Percentiles rank a stretch among this genome's conserved stretches.
Evolutionary conservation across 2,113 vertebrate genomes (phyloP).

Genomic region (Triplophysa siluroides): DNA sequence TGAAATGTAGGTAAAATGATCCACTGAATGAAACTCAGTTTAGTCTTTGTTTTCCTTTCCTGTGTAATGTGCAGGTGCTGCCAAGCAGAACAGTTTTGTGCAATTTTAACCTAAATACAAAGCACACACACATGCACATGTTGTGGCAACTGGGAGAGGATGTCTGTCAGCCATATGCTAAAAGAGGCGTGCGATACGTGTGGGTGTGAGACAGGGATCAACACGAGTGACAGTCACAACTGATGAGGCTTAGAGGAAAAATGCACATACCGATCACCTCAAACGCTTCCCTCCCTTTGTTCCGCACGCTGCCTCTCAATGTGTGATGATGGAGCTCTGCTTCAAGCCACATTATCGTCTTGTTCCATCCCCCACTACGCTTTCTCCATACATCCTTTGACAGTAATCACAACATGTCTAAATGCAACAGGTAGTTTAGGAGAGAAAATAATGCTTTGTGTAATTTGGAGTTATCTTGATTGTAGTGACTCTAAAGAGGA

Average conservation of each 20-base stretch:
- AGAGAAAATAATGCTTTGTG: slow-evolving; percentile 2
- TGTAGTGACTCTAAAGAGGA: background rate
- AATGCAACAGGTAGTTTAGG: background rate
- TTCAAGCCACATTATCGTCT: slow-evolving; percentile 12
- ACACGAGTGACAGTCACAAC: slow-evolving; percentile 27
- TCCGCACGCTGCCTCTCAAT: slow-evolving; percentile 23
- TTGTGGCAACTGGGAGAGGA: slow-evolving; percentile 14
- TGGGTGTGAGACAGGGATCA: slow-evolving; percentile 18
- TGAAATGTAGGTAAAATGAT: too few relatives aligned
- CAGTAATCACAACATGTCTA: slow-evolving; percentile 11
- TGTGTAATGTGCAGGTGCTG: too few relatives aligned
- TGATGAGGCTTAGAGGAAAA: slow-evolving; percentile 10
- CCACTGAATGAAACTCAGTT: too few relatives aligned
- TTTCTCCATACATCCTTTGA: slow-evolving; percentile 9
- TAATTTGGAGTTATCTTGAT: background rate
- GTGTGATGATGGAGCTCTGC: slow-evolving; percentile 33
- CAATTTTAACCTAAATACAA: too few relatives aligned
- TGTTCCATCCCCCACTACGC: background rate
- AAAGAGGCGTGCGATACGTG: background rate
- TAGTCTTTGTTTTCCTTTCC: too few relatives aligned
- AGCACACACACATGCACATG: background rate
- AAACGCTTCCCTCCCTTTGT: background rate
- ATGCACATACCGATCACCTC: slow-evolving; percentile 25
- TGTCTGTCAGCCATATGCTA: background rate
- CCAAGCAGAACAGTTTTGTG: too few relatives aligned